Evolutionary conservation across 1,140 invertebrate species (phyloP), one percentile per base, ranked within the genome.

Genomic region (Pentalonia nigronervosa): DNA sequence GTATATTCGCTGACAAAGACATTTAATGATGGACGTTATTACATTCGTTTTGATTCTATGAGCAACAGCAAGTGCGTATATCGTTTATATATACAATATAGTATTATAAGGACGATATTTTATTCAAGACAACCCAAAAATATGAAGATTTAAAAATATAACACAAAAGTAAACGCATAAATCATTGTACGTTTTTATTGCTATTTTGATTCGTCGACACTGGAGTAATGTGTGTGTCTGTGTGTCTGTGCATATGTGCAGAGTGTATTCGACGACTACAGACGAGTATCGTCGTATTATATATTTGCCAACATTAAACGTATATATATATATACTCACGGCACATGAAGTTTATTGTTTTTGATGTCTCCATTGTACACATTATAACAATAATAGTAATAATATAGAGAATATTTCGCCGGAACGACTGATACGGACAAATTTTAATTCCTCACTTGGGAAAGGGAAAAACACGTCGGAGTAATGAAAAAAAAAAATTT

Each of bases 391-490:
- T 67, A 67, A n/a, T 76, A 76, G 14, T 81, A 83, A 36, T 83
- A 36, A 36, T 30, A 45, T 45, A 84, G 34, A 87, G 17, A 48
- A 48, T n/a, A 87, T 87, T 48, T 48, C 30, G 60, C 30, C 30
- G 7, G 84, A 11, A 30, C 84, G 41, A 30, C 41, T 41, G 25
- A 87, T 87, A 48, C 6, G 86, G 86, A 87, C 14, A 48, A n/a
- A n/a, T 48, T 87, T 87, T 87, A 87, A 87, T 87, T 87, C 45
- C 45, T 87, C 45, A 87, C 86, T 48, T 48, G 86, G 86, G 86
- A 87, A 87, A 87, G 86, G 14, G 14, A 87, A 34, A 87, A n/a
- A 21, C n/a, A n/a, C 36, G n/a, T 48, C 86, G 47, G 25, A 34
- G 11, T 87, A 25, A 87, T 87, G 30, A 48, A 87, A 87, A 87